Conservation (phyloP, 1,140 invertebrate species). For the Eufriesea mexicana region DNA sequence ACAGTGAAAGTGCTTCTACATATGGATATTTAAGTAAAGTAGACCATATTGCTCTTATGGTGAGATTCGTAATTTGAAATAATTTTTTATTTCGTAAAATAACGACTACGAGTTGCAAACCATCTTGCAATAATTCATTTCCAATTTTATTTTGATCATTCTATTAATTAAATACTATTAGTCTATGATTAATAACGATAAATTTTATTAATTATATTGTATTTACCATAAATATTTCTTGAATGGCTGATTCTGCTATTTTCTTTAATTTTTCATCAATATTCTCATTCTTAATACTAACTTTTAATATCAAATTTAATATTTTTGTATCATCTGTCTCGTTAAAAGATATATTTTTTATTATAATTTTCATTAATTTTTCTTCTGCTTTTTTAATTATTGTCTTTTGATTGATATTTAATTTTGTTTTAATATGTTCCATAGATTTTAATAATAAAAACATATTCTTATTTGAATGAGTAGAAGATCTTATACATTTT, state of each 20-base stretch:
- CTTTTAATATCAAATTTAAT: constrained; percentile 62
- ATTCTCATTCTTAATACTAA: constrained; percentile 41
- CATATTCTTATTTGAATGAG: constrained; percentile 34
- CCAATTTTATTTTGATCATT: background rate
- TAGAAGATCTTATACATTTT: constrained; percentile 49
- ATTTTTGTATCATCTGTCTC: constrained; percentile 51
- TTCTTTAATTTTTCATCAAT: constrained; percentile 55
- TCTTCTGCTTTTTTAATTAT: constrained; percentile 60
- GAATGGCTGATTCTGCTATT: constrained; percentile 48
- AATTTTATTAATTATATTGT: constrained; percentile 25
- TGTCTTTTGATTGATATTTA: constrained; percentile 60
- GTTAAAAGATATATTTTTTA: constrained; percentile 49
- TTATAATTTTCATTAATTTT: constrained; percentile 58
- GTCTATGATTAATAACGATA: constrained; percentile 14
- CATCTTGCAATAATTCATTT: constrained; percentile 55
- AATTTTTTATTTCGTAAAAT: constrained; percentile 58
- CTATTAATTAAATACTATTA: constrained; percentile 29
- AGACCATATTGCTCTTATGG: constrained; percentile 59
- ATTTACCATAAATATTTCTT: constrained; percentile 63
- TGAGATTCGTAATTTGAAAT: constrained; percentile 51
- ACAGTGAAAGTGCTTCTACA: constrained; percentile 53
- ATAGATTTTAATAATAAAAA: constrained; percentile 63
- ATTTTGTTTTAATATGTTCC: constrained; percentile 59
- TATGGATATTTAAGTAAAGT: constrained; percentile 54
- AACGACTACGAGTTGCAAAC: constrained; percentile 61